Evolutionary conservation across 2,113 vertebrate species (phyloP), one percentile per base, ranked within the genome.

Genomic region (Eidolon helvum): DNA sequence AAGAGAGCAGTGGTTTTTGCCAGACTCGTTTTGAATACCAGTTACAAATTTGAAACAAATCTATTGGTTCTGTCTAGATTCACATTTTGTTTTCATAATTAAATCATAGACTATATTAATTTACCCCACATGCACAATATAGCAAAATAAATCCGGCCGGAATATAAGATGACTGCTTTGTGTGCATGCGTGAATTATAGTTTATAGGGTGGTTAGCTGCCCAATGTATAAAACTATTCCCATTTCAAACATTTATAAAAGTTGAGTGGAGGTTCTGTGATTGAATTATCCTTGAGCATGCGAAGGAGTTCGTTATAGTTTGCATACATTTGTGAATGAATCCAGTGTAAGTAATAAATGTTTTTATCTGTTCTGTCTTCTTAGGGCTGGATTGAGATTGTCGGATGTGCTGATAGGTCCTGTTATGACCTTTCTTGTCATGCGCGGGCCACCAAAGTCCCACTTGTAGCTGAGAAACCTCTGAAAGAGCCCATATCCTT

Each of bases 401-500:
- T 99, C 63, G 99, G 99, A 24, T 99, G 99, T 90, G 99, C 99
- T 18, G 99, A 99, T 98, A 99, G 99, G 38, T 99, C 99, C 28
- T 99, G 99, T 97, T 99, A 98, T 0, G 99, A 99, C 98, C 99
- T 99, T 87, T 98, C 98, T 80, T 99, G 99, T 96, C 99, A 99
- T 3, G 98, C 99, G 19, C 98, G 99, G 10, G 99, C 99, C 93
- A 99, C 99, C 95, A 99, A 99, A 98, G 99, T 99, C 95, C 99
- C 99, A n/a, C 99, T 99, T 63, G 98, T 99, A 61, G 99, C 99
- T 33, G 99, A 99, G 98, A 99, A 99, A 97, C 99, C 98, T 82
- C 99, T 99, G 40, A 99, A 99, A 98, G 99, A 99, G 98, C 99
- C 99, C 92, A 99, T 99, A 99, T 99, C 99, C 99, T 99, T 99